Evolutionary conservation across 1,140 invertebrate species (phyloP), one percentile per base, ranked within the genome.

Genomic region (Pachypeltis micranthus): DNA sequence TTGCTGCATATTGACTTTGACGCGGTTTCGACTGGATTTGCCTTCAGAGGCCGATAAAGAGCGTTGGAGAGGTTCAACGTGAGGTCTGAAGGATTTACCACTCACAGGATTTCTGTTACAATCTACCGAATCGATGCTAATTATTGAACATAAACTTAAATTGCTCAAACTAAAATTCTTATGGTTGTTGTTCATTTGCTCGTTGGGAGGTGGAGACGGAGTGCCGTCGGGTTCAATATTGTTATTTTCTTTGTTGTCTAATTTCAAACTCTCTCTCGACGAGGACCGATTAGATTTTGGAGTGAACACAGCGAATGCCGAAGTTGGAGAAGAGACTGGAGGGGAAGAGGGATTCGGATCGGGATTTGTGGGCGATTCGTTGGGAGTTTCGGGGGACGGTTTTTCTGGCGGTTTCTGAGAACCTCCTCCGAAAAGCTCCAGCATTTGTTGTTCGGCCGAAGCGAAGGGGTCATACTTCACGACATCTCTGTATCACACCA

Each of bases 391-490:
- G 4, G 12, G 3, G 2, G 31, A 10, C 12, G 34, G 27, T 25
- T 59, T 61, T 47, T 26, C 23, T 7, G 44, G 14, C 54, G 39
- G 16, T 16, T 14, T 1, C 19, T 55, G 51, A n/a, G 39, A 12
- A 27, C 25, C 44, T 21, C 63, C 58, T 21, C 63, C 58, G 62
- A 84, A 76, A 10, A 85, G 75, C 66, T 86, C 84, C 71, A 82
- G 79, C 69, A 86, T 78, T 72, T 87, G 85, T n/a, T 80, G 77
- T 67, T 85, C 83, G 1, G 85, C 84, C 63, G 80, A 76, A 28
- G 81, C 69, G 72, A 83, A 86, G 31, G 84, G 84, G 72, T 86
- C 80, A 72, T 86, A 86, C 23, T 76, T 75, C 59, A 76, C 67
- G 16, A 44, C 51, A 57, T 65, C 63, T 56, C 63, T 65, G 54